A percentile compares a stretch with the other conserved stretches of the same genome.
Evolutionary conservation across 2,113 vertebrate species (phyloP).

Genomic region (Tragelaphus scriptus): DNA sequence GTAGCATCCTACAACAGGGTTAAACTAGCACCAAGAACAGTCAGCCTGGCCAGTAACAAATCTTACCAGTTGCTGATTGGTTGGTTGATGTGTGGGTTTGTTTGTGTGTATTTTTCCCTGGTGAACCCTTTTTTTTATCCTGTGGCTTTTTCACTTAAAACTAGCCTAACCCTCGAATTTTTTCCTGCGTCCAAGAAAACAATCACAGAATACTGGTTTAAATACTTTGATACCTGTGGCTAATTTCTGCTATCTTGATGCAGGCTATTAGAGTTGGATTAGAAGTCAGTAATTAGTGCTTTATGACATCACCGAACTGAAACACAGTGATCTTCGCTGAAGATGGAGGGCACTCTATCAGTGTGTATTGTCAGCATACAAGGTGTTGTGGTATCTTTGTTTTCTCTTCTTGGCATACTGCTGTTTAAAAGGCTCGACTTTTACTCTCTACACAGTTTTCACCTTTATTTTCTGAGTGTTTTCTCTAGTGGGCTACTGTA

Average conservation of each 20-base stretch:
- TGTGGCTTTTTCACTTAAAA: constrained; percentile 61
- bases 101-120: neutral
- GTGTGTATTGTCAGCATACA: neutral
- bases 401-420: constrained; percentile 32
- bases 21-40: constrained; percentile 54
- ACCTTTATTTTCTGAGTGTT: neutral
- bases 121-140: constrained; percentile 52
- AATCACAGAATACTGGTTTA: constrained; percentile 42
- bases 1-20: constrained; percentile 37
- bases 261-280: constrained; percentile 14
- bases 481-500: constrained; percentile 15
- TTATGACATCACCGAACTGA: neutral
- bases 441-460: neutral
- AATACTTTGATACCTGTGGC: constrained; percentile 43
- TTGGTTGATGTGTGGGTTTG: constrained; percentile 8
- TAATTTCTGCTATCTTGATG: constrained; percentile 30
- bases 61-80: constrained; percentile 51
- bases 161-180: constrained; percentile 44
- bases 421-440: constrained; percentile 25
- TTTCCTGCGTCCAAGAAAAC: constrained; percentile 50
- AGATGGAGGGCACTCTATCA: constrained; percentile 27
- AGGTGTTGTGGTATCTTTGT: neutral
- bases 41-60: constrained; percentile 62
- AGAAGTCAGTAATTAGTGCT: neutral
- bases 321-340: neutral